These are phyloP conservation scores for Brevimyrus niger DNA, from an alignment of 2,113 vertebrate species.

Conservation along the genomic window DNA sequence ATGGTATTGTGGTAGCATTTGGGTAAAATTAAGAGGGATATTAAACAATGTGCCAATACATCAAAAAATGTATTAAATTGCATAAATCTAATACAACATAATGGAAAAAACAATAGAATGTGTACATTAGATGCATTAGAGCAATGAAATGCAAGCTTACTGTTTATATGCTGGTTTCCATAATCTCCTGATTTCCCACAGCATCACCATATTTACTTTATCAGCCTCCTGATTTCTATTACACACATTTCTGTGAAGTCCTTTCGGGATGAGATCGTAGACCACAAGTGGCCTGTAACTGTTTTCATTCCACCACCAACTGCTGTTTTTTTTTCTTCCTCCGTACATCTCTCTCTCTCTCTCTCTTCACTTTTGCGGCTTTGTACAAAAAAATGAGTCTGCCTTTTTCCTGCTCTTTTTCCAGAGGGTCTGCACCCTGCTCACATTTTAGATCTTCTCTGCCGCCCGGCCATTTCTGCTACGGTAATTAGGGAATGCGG, in stretches of 20 bases:
- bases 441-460: neutral
- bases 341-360: neutral
- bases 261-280: neutral
- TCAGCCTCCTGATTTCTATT: neutral
- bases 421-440: neutral
- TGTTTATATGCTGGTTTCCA: neutral
- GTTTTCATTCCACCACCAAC: neutral
- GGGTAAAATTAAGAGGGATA: neutral
- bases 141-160: neutral
- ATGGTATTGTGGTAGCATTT: neutral
- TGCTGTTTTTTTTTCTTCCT: neutral
- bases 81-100: neutral
- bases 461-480: neutral
- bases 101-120: neutral
- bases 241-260: neutral
- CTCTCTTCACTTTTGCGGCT: neutral
- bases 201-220: neutral
- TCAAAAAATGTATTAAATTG: conserved; percentile 6
- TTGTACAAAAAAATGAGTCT: neutral
- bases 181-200: neutral
- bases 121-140: neutral
- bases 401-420: neutral
- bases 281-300: neutral
- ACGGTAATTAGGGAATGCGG: neutral
- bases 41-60: conserved; percentile 2